phyloP scores from a whole-genome alignment of 2,797 vertebrate species.

The Mormyrus hasselquistii region DNA sequence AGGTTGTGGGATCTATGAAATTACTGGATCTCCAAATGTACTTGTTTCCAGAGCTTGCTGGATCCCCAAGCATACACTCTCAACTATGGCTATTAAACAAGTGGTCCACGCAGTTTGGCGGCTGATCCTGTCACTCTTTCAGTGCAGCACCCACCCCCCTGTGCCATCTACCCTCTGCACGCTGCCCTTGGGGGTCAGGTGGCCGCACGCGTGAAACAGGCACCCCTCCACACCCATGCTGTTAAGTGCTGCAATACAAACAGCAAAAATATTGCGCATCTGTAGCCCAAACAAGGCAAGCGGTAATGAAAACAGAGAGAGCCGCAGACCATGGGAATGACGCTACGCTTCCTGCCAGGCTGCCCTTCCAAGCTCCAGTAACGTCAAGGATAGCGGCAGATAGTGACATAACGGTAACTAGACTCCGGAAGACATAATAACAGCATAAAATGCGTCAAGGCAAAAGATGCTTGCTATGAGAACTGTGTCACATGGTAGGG shows the following conservation, averaged over 20 bases:
- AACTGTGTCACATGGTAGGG: not conserved
- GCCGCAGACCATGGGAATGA: slow-evolving; percentile 36
- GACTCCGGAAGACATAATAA: slow-evolving; percentile 42
- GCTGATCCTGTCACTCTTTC: not conserved
- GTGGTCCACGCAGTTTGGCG: not conserved
- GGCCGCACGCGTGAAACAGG: slow-evolving; percentile 19
- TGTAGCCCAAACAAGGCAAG: slow-evolving; percentile 52
- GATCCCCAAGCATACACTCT: not conserved
- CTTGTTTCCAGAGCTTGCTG: not conserved
- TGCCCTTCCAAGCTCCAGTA: slow-evolving; percentile 25
- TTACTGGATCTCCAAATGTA: not conserved
- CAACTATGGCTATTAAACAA: not conserved
- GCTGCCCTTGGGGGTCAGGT: slow-evolving; percentile 4
- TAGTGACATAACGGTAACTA: slow-evolving; percentile 2
- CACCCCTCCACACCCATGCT: slow-evolving; percentile 26
- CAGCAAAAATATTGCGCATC: slow-evolving; percentile 54
- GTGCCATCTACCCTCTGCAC: not conserved
- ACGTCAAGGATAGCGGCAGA: slow-evolving; percentile 23
- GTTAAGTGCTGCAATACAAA: slow-evolving; percentile 45
- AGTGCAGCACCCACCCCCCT: not conserved
- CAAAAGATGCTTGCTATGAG: slow-evolving; percentile 19
- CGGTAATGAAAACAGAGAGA: slow-evolving; percentile 49
- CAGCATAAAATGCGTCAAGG: slow-evolving; percentile 37
- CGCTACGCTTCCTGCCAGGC: slow-evolving; percentile 12
- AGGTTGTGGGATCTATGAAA: not conserved